phyloP scores from a whole-genome alignment of 2,888 invertebrate species.

The Orchestes rusci region DNA sequence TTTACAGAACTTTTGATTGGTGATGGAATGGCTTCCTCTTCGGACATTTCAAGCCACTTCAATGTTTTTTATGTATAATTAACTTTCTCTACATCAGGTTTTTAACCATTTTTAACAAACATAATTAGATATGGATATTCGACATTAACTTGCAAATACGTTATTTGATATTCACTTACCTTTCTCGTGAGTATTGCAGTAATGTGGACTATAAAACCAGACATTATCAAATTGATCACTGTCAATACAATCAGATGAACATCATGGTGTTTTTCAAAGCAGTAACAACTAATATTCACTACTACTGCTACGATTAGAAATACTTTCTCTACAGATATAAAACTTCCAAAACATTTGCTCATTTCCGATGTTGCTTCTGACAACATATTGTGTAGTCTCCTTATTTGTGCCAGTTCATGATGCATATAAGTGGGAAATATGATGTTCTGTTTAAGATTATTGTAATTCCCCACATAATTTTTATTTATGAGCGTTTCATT shows the following conservation, averaged over 20 bases:
- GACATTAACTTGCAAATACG: no score
- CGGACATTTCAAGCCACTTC: no score
- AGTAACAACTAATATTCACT: conserved; percentile 26
- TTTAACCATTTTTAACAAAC: no score
- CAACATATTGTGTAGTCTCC: conserved; percentile 28
- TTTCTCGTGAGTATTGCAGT: conserved; percentile 5
- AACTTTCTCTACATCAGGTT: no score
- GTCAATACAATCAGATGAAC: conserved; percentile 25
- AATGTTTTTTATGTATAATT: no score
- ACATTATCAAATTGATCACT: conserved; percentile 6
- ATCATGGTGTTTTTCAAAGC: conserved; percentile 14
- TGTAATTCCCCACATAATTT: conserved; percentile 16
- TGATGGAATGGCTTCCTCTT: no score
- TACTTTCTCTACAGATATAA: conserved; percentile 30
- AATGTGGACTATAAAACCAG: neutral
- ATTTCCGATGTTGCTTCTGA: conserved; percentile 26
- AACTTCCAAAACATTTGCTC: conserved; percentile 29
- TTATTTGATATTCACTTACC: conserved; percentile 11
- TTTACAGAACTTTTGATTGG: no score
- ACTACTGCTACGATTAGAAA: conserved; percentile 28
- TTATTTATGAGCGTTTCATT: conserved; percentile 21
- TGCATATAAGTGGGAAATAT: no score
- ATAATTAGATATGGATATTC: no score
- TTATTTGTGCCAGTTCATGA: conserved; percentile 23
- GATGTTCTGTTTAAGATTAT: no score